Evolutionary conservation across 1,140 invertebrate species (phyloP).

Genomic region (Drosophila ogumai): DNA sequence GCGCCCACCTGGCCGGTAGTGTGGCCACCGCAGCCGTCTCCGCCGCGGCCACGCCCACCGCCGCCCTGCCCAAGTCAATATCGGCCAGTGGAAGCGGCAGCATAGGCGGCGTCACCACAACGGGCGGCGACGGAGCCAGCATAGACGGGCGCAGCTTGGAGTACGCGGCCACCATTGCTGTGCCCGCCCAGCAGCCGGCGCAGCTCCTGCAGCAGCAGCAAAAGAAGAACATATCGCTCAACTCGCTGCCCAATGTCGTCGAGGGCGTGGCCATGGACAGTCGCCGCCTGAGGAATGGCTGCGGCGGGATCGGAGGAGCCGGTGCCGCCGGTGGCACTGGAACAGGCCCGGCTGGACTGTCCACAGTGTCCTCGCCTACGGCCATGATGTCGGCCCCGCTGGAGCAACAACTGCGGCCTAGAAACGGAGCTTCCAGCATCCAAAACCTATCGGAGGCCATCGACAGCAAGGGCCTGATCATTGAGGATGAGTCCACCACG

Average conservation of each 20-base stretch:
- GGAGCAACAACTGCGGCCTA: conserved; percentile 63
- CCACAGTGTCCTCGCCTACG: conserved; percentile 77
- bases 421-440: conserved; percentile 65
- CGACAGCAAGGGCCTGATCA: conserved; percentile 84
- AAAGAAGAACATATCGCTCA: conserved; percentile 79
- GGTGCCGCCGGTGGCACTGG: conserved; percentile 13
- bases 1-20: conserved; percentile 64
- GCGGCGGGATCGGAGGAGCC: conserved; percentile 16
- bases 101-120: conserved; percentile 32
- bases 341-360: conserved; percentile 48
- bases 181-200: conserved; percentile 58
- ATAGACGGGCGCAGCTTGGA: conserved; percentile 69
- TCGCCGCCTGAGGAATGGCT: conserved; percentile 54
- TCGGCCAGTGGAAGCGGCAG: conserved; percentile 71
- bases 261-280: conserved; percentile 76
- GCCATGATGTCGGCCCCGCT: conserved; percentile 62
- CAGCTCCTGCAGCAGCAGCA: conserved; percentile 77
- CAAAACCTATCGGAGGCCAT: conserved; percentile 70
- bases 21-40: conserved; percentile 38
- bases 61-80: conserved; percentile 70
- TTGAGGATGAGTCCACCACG: conserved; percentile 90
- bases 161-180: conserved; percentile 51
- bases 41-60: conserved; percentile 27
- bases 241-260: conserved; percentile 79
- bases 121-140: conserved; percentile 55